A percentile compares a stretch with the other conserved stretches of the same genome.
Conservation (phyloP, 30 jellyfish, hydroid and myxozoan species). For the Mastigias papua region DNA sequence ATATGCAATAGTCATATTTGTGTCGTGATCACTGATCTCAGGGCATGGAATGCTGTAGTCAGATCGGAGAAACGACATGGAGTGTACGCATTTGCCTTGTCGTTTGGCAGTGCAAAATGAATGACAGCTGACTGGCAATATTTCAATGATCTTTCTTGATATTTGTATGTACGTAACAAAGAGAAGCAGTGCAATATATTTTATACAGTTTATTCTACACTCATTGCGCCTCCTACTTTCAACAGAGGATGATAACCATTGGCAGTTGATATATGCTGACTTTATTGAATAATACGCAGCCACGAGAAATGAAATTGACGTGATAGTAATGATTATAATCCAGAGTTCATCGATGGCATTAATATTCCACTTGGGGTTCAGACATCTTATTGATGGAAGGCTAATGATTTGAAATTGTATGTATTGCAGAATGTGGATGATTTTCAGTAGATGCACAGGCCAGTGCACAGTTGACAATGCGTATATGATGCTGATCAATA, state of each 20-base stretch:
- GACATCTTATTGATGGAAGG: constrained; percentile 51
- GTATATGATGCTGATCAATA: background rate
- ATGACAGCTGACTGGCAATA: constrained; percentile 56
- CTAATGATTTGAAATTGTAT: constrained; percentile 32
- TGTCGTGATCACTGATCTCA: background rate
- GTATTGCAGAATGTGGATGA: constrained; percentile 5
- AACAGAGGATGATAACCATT: background rate
- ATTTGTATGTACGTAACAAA: constrained; percentile 49
- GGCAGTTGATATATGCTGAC: background rate
- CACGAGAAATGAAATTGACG: background rate
- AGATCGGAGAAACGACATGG: constrained; percentile 17
- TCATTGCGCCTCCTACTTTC: background rate
- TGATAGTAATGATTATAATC: constrained; percentile 15
- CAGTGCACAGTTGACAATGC: constrained; percentile 27
- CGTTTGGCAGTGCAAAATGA: constrained; percentile 8
- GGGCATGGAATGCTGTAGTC: constrained; percentile 51
- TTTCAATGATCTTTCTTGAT: constrained; percentile 11
- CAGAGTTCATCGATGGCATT: constrained; percentile 36
- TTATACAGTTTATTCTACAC: background rate
- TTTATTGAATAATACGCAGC: background rate
- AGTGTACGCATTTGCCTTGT: constrained; percentile 7
- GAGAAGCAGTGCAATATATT: constrained; percentile 19
- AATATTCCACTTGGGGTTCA: constrained; percentile 44
- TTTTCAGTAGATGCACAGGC: constrained; percentile 25
- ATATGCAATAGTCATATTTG: constrained; percentile 16